Conservation (phyloP, 2,113 vertebrate species). For the Corynorhinus townsendii region DNA sequence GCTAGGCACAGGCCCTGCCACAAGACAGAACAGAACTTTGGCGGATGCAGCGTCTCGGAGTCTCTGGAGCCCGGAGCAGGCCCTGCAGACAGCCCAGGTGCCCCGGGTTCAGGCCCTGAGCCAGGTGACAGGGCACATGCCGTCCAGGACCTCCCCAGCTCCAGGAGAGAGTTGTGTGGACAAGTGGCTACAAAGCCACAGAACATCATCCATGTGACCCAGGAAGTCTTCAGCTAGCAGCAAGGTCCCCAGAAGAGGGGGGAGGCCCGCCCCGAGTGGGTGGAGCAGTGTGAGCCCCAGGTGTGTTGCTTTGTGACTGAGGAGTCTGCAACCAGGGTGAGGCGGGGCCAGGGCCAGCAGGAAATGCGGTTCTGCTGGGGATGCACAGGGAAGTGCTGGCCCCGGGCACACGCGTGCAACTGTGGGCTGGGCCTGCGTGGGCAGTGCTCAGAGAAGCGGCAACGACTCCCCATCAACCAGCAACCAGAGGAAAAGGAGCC, state of each 20-base stretch:
- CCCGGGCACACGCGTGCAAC: too few species aligned
- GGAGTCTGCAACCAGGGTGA: accelerated
- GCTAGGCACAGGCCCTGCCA: background rate
- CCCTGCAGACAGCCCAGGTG: background rate
- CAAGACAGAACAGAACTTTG: background rate
- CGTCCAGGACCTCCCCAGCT: accelerated
- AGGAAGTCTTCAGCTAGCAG: too few species aligned
- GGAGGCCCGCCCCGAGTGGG: accelerated
- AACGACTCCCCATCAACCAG: accelerated
- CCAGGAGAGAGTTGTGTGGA: background rate
- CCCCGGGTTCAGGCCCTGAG: background rate
- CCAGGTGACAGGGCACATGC: accelerated
- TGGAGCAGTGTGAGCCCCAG: accelerated
- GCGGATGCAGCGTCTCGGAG: accelerated
- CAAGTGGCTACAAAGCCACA: background rate
- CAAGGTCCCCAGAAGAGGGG: background rate
- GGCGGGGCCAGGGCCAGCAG: accelerated
- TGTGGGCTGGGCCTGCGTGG: accelerated
- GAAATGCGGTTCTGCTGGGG: accelerated
- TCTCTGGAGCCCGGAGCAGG: background rate
- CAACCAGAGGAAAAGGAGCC: background rate
- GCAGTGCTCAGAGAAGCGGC: background rate
- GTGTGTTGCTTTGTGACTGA: background rate
- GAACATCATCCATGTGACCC: accelerated
- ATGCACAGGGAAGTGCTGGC: background rate